Evolutionary conservation across 1,140 invertebrate genomes (phyloP).

Genomic region (Achroia grisella): DNA sequence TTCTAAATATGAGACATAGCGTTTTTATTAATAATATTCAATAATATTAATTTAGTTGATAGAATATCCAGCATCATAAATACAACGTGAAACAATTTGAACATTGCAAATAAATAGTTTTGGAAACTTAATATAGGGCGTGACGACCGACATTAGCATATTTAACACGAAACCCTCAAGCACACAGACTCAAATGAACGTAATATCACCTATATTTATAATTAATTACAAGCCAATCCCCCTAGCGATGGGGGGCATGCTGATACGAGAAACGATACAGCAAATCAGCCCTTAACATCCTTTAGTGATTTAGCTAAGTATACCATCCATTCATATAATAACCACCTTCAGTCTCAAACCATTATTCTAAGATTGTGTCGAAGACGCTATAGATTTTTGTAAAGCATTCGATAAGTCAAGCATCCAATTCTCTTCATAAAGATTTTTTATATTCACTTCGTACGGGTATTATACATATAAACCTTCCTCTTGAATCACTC

Average conservation of each 20-base stretch:
- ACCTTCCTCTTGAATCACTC: too few species aligned
- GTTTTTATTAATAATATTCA: conserved; percentile 68
- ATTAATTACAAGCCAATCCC: conserved; percentile 10
- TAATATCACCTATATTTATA: conserved; percentile 48
- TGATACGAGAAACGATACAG: conserved; percentile 21
- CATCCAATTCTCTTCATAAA: too few species aligned
- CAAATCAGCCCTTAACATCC: conserved; percentile 13
- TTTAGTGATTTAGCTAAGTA: conserved; percentile 20
- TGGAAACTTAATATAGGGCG: conserved; percentile 60
- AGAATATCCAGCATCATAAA: conserved; percentile 71
- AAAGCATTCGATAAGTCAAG: background rate
- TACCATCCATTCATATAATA: conserved; percentile 2
- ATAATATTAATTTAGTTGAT: conserved; percentile 65
- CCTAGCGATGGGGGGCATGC: background rate
- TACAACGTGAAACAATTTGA: conserved; percentile 66
- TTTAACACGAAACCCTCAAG: conserved; percentile 46
- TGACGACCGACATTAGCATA: conserved; percentile 33
- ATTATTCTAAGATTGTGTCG: background rate
- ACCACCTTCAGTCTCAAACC: conserved; percentile 22
- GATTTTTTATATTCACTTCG: too few species aligned
- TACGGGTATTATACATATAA: too few species aligned
- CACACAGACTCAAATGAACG: conserved; percentile 51
- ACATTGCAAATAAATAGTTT: conserved; percentile 53
- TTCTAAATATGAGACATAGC: conserved; percentile 67
- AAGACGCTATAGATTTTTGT: background rate